phyloP scores from a whole-genome alignment of 2,888 invertebrate species.

The Melanophora roralis region DNA sequence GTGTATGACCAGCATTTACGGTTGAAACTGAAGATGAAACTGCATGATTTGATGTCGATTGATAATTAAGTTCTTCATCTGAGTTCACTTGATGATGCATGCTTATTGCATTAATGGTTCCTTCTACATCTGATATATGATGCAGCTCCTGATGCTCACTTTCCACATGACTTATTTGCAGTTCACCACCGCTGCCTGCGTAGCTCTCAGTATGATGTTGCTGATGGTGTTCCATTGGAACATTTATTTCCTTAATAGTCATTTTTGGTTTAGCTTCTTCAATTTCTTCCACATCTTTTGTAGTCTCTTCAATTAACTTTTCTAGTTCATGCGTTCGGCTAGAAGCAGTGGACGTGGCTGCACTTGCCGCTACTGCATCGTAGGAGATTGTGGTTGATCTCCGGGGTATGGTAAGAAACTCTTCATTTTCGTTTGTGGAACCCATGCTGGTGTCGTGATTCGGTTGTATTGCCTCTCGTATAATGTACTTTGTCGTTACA shows the following conservation, averaged over 20 bases:
- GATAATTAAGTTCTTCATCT: slow-evolving; percentile 73
- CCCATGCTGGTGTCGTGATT: slow-evolving; percentile 64
- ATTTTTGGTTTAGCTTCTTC: slow-evolving; percentile 74
- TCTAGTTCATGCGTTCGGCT: slow-evolving; percentile 74
- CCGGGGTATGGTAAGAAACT: slow-evolving; percentile 36
- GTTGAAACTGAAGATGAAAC: slow-evolving; percentile 20
- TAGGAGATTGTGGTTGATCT: slow-evolving; percentile 35
- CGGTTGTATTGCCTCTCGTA: slow-evolving; percentile 67
- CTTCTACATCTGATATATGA: slow-evolving; percentile 64
- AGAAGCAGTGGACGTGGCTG: slow-evolving; percentile 57
- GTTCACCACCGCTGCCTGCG: slow-evolving; percentile 57
- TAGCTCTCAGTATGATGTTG: slow-evolving; percentile 64
- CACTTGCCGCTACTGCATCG: slow-evolving; percentile 39
- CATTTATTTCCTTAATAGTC: slow-evolving; percentile 67
- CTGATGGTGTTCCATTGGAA: slow-evolving; percentile 68
- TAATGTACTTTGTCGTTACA: slow-evolving; percentile 69
- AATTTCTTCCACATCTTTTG: slow-evolving; percentile 76
- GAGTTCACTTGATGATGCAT: slow-evolving; percentile 69
- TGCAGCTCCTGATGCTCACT: slow-evolving; percentile 65
- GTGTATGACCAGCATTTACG: slow-evolving; percentile 48
- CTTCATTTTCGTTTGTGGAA: slow-evolving; percentile 64
- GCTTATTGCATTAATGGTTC: slow-evolving; percentile 70
- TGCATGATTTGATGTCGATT: slow-evolving; percentile 49
- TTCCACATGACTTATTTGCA: slow-evolving; percentile 62
- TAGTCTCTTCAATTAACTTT: slow-evolving; percentile 76